These are phyloP conservation scores for Horisme vitalbata DNA, from an alignment of 2,888 invertebrate species.

Conservation along the genomic window DNA sequence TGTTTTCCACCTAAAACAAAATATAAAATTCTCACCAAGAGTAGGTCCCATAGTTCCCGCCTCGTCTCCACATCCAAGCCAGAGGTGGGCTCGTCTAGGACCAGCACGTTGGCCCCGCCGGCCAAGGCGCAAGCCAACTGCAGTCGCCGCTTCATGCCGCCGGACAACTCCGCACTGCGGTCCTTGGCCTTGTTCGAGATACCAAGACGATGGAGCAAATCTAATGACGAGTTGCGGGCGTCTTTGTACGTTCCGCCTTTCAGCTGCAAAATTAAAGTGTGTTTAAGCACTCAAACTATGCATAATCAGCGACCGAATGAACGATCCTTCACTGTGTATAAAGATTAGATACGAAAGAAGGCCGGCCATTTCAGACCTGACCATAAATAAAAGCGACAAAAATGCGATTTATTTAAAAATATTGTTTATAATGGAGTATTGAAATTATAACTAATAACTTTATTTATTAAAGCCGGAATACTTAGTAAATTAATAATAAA, in stretches of 20 bases:
- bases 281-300: too few species aligned
- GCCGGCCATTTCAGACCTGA: too few species aligned
- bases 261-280: conserved; percentile 43
- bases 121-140: conserved; percentile 93
- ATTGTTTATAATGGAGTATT: too few species aligned
- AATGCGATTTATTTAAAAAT: too few species aligned
- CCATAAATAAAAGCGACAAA: too few species aligned
- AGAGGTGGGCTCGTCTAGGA: conserved; percentile 90
- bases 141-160: conserved; percentile 92
- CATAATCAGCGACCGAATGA: too few species aligned
- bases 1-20: too few species aligned
- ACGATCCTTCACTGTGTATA: too few species aligned
- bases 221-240: conserved; percentile 32
- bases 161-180: conserved; percentile 87
- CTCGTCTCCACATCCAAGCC: conserved; percentile 58
- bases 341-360: too few species aligned
- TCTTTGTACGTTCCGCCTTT: conserved; percentile 53
- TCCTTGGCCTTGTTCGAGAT: conserved; percentile 82
- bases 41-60: conserved; percentile 39
- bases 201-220: conserved; percentile 41
- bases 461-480: too few species aligned
- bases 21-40: conserved; percentile 6
- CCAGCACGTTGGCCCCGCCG: conserved; percentile 86
- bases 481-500: too few species aligned
- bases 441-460: too few species aligned